Evolutionary conservation across 2,888 invertebrate genomes (phyloP).

Genomic region (Hypselothyrea guttata): DNA sequence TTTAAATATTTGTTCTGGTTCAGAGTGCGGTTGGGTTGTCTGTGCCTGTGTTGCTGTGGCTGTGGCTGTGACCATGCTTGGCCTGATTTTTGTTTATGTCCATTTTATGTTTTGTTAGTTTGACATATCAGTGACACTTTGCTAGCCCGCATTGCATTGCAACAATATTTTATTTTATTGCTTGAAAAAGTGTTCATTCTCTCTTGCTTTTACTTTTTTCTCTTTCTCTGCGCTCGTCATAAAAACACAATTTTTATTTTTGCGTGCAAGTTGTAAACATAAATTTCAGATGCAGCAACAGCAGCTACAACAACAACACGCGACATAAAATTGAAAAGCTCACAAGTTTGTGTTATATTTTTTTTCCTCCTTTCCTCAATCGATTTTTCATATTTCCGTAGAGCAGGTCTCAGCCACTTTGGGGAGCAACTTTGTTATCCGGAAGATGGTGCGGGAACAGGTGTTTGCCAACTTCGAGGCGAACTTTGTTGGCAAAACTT

Average conservation of each 20-base stretch:
- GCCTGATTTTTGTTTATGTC: conserved; percentile 57
- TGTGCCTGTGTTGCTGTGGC: not conserved
- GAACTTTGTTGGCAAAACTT: conserved; percentile 63
- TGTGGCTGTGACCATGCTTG: conserved; percentile 10
- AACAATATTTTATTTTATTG: conserved; percentile 74
- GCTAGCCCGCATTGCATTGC: conserved; percentile 50
- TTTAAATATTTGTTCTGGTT: conserved; percentile 63
- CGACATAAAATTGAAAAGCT: conserved; percentile 69
- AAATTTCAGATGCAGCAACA: conserved; percentile 53
- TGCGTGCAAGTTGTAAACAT: conserved; percentile 67
- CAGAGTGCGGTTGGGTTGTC: conserved; percentile 10
- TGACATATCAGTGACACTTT: conserved; percentile 78
- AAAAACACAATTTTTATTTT: conserved; percentile 71
- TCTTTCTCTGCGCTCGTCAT: conserved; percentile 37
- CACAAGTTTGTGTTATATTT: conserved; percentile 41
- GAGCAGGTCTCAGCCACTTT: conserved; percentile 24
- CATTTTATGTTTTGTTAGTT: conserved; percentile 74
- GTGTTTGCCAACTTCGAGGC: conserved; percentile 62
- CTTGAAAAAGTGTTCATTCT: conserved; percentile 36
- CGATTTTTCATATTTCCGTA: conserved; percentile 61
- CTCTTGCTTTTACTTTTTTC: not conserved
- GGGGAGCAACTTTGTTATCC: conserved; percentile 60
- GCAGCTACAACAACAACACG: conserved; percentile 21
- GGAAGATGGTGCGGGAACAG: conserved; percentile 50
- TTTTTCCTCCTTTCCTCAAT: conserved; percentile 32